phyloP scores from a whole-genome alignment of 1,140 invertebrate species.

The Trachymyrmex septentrionalis region DNA sequence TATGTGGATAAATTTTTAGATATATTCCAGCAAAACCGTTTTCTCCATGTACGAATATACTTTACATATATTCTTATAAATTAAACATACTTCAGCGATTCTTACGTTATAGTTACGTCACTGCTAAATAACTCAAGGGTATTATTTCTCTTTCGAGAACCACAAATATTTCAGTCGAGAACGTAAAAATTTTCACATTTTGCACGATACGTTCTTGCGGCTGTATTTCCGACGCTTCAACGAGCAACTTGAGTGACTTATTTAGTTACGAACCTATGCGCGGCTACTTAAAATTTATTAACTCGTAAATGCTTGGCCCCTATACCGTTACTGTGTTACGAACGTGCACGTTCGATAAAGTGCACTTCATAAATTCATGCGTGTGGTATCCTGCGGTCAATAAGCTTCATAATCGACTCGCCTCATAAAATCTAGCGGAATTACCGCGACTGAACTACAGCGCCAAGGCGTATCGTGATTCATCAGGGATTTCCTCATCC shows the following conservation, averaged over 20 bases:
- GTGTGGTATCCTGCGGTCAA: constrained; percentile 22
- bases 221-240: constrained; percentile 1
- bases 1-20: too few species aligned
- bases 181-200: constrained; percentile 1
- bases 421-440: constrained; percentile 49
- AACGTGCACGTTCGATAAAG: constrained; percentile 34
- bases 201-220: neutral
- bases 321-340: constrained; percentile 48
- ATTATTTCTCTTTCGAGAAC: constrained; percentile 5
- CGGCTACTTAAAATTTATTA: constrained; percentile 61
- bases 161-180: constrained; percentile 22
- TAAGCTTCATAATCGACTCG: constrained; percentile 37
- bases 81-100: constrained; percentile 14
- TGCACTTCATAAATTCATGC: constrained; percentile 54
- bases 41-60: neutral
- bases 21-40: too few species aligned
- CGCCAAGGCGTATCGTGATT: constrained; percentile 34
- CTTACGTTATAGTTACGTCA: constrained; percentile 19
- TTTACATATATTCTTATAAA: constrained; percentile 7
- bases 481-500: constrained; percentile 40
- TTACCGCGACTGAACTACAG: neutral
- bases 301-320: constrained; percentile 44
- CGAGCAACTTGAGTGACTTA: constrained; percentile 14
- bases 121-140: neutral
- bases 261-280: constrained; percentile 41